A percentile compares a stretch with the other conserved stretches of the same genome.
phyloP scores from a whole-genome alignment of 2,888 invertebrate genomes.

The Automeris io region DNA sequence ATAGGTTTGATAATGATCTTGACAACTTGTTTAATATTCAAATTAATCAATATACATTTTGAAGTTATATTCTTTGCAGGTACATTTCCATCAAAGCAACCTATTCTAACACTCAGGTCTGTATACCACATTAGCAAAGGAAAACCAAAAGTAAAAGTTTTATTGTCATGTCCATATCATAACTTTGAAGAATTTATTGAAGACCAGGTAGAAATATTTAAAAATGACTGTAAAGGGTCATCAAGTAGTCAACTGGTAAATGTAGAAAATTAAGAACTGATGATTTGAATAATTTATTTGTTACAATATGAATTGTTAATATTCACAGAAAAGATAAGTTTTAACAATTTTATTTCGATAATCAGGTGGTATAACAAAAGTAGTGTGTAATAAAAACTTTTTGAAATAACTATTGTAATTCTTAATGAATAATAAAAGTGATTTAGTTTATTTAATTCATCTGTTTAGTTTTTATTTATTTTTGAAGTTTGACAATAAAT shows the following conservation, averaged over 20 bases:
- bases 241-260: slow-evolving; percentile 37
- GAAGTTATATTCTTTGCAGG: slow-evolving; percentile 34
- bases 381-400: too few relatives aligned
- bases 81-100: slow-evolving; percentile 75
- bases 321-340: too few relatives aligned
- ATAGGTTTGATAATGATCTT: slow-evolving; percentile 69
- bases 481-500: slow-evolving; percentile 11
- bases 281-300: neutral
- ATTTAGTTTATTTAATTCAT: too few relatives aligned
- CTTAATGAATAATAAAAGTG: too few relatives aligned
- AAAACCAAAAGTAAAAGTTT: slow-evolving; percentile 58
- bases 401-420: too few relatives aligned
- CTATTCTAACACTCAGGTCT: slow-evolving; percentile 71
- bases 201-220: slow-evolving; percentile 67
- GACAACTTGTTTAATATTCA: too few relatives aligned
- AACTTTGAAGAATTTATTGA: slow-evolving; percentile 67
- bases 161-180: slow-evolving; percentile 57
- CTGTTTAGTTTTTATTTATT: too few relatives aligned
- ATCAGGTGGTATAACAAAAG: too few relatives aligned
- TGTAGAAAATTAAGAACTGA: slow-evolving; percentile 37
- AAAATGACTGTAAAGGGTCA: slow-evolving; percentile 58
- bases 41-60: neutral
- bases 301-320: neutral
- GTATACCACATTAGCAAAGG: slow-evolving; percentile 73
- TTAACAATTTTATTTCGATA: too few relatives aligned